phyloP scores from a whole-genome alignment of 2,797 vertebrate genomes.

The Lophius americanus region DNA sequence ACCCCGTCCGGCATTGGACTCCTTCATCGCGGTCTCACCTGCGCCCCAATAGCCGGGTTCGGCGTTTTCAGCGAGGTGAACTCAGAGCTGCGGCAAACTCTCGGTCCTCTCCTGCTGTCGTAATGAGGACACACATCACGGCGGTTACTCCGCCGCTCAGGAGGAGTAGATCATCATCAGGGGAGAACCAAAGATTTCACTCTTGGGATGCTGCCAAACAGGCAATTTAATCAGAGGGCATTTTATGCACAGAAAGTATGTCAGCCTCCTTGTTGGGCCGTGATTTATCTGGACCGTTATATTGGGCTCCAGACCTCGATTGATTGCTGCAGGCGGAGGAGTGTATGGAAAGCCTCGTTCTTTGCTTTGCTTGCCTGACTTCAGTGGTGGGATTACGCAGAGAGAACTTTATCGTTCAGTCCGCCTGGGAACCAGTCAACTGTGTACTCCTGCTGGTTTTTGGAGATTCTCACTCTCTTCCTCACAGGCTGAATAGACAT shows the following conservation, averaged over 20 bases:
- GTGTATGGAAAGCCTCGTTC: conserved; percentile 36
- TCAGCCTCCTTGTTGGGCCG: conserved; percentile 63
- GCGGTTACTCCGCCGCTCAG: conserved; percentile 45
- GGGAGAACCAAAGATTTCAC: conserved; percentile 59
- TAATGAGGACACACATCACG: conserved; percentile 59
- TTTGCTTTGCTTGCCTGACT: conserved; percentile 23
- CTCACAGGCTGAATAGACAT: too few species aligned
- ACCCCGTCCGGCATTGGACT: too few species aligned
- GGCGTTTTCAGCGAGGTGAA: conserved; percentile 19
- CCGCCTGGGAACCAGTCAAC: too few species aligned
- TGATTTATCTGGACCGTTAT: conserved; percentile 72
- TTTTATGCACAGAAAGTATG: conserved; percentile 71
- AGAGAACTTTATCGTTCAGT: too few species aligned
- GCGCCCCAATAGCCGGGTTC: conserved; percentile 15
- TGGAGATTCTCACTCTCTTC: too few species aligned
- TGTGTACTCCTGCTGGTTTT: too few species aligned
- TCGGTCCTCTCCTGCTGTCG: conserved; percentile 28
- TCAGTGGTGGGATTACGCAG: neutral
- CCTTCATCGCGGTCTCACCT: conserved; percentile 10
- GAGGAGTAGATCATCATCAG: conserved; percentile 58
- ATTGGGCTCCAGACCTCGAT: conserved; percentile 54
- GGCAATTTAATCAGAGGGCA: conserved; percentile 81
- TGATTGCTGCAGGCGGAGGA: conserved; percentile 53
- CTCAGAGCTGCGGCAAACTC: conserved; percentile 18
- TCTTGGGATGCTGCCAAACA: conserved; percentile 76